Evolutionary conservation across 2,797 vertebrate species (phyloP), one percentile per base, ranked within the genome.

Genomic region (Halcyon badia): DNA sequence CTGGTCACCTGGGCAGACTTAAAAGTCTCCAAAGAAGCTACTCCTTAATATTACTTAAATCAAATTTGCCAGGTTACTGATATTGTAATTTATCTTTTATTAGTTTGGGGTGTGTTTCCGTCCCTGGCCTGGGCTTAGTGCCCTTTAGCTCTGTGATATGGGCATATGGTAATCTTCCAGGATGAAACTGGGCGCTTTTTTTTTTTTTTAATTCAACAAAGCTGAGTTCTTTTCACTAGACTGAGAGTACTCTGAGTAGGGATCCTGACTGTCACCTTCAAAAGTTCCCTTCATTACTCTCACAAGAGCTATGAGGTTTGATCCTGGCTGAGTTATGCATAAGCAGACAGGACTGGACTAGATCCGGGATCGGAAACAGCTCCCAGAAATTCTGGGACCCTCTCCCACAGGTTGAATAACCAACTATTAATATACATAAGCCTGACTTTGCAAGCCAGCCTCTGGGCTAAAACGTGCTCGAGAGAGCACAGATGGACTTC

Each of bases 201-300:
- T 31, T 31, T 39, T 1, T 69, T 7, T 7, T 6, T 12, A 37
- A 19, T 28, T 71, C 70, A 78, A 21, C 24, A 46, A 60, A 89
- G 22, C 37, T 39, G 72, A 94, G 51, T 46, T 83, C 42, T 89
- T 75, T 87, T 42, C 75, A 51, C 33, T 60, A 65, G 46, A n/a
- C 22, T 51, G 16, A 31, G 41, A 83, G 26, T n/a, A 26, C 19
- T 49, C 75, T 6, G 16, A 70, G 77, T 68, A 64, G 81, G 69
- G 61, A 60, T 37, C 58, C 57, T 39, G 25, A 35, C 72, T 93
- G 71, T 64, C 89, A 72, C 49, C 79, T 85, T 78, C 44, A 21
- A 66, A 94, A 92, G 91, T 93, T 96, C 87, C 49, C 72, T 68
- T 65, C 72, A 77, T 91, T 75, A 65, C 46, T 94, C 77, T 86